Evolutionary conservation across 2,797 vertebrate genomes (phyloP).

Genomic region (Emys orbicularis): DNA sequence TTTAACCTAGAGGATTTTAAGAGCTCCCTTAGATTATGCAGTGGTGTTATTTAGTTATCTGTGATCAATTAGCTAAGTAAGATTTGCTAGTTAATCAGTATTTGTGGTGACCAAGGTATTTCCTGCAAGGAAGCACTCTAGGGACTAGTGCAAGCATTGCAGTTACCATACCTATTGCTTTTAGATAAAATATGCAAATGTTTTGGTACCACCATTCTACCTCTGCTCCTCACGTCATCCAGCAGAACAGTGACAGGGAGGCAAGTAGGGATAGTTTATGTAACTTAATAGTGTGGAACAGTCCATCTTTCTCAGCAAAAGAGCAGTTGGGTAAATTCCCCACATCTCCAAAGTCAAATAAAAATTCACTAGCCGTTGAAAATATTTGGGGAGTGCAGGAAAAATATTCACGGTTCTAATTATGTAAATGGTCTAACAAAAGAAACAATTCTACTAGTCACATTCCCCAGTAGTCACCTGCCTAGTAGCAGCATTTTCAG

Average conservation of each 20-base stretch:
- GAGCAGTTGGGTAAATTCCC: conserved; percentile 29
- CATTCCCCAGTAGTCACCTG: neutral
- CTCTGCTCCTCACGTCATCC: neutral
- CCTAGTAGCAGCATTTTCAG: neutral
- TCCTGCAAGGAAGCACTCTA: neutral
- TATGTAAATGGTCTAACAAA: neutral
- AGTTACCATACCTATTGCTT: conserved; percentile 17
- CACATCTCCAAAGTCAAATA: conserved; percentile 22
- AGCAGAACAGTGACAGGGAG: neutral
- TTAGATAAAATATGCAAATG: neutral
- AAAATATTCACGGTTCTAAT: neutral
- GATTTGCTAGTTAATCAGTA: neutral
- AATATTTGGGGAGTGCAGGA: neutral
- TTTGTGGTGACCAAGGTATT: neutral
- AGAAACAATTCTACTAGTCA: neutral
- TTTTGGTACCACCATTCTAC: neutral
- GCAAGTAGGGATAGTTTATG: neutral
- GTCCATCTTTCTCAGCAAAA: conserved; percentile 7
- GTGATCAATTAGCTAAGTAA: neutral
- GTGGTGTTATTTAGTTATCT: neutral
- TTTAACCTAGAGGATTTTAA: neutral
- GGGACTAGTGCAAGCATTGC: neutral
- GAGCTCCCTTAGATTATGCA: neutral
- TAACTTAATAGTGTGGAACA: accelerated
- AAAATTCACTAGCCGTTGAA: conserved; percentile 1